Evolutionary conservation across 2,888 invertebrate genomes (phyloP).

Genomic region (Drosophila anomalata): DNA sequence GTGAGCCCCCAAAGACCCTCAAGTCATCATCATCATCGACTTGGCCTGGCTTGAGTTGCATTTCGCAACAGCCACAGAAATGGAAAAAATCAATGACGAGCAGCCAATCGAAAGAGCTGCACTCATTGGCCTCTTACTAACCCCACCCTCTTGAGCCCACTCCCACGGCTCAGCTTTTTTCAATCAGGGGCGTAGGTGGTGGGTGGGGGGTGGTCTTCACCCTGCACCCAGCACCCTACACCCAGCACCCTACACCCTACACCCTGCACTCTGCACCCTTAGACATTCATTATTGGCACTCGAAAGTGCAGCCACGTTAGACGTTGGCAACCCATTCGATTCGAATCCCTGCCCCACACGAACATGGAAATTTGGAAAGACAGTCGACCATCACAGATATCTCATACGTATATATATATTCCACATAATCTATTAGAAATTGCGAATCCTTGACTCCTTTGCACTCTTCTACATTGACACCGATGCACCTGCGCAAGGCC

Average conservation of each 20-base stretch:
- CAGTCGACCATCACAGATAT: slow-evolving; percentile 50
- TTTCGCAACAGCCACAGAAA: slow-evolving; percentile 56
- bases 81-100: slow-evolving; percentile 72
- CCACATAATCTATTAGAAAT: slow-evolving; percentile 68
- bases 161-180: slow-evolving; percentile 49
- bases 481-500: slow-evolving; percentile 99
- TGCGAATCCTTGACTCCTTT: slow-evolving; percentile 91
- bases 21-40: slow-evolving; percentile 60
- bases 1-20: slow-evolving; percentile 38
- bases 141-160: slow-evolving; percentile 3
- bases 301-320: slow-evolving; percentile 66
- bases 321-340: slow-evolving; percentile 44
- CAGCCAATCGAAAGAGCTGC: slow-evolving; percentile 56
- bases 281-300: slow-evolving; percentile 76
- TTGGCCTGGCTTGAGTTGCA: slow-evolving; percentile 67
- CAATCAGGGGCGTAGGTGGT: slow-evolving; percentile 66
- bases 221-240: slow-evolving; percentile 44
- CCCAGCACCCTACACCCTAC: slow-evolving; percentile 44
- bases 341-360: slow-evolving; percentile 36
- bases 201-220: slow-evolving; percentile 32
- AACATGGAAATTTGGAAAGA: slow-evolving; percentile 57
- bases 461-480: slow-evolving; percentile 98
- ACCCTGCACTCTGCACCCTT: slow-evolving; percentile 49
- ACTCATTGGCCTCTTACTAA: slow-evolving; percentile 49
- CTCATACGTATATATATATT: slow-evolving; percentile 29